Percentiles rank a stretch among this genome's conserved stretches.
Conservation (phyloP, 2,113 vertebrate genomes). For the Stegastes partitus region DNA sequence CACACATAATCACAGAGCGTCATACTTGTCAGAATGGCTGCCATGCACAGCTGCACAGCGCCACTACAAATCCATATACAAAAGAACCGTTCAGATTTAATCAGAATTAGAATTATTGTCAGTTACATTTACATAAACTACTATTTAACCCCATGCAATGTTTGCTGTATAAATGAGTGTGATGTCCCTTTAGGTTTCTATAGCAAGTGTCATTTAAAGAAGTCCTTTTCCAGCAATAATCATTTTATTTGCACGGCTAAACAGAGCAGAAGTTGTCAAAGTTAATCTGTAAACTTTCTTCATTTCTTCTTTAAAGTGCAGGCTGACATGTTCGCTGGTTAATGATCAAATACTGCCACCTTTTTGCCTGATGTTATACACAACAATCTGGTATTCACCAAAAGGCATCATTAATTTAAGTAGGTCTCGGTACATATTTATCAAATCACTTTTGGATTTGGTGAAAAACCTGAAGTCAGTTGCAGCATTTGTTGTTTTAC, state of each 20-base stretch:
- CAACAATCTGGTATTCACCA: background rate
- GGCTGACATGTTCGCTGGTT: background rate
- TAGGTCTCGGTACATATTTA: background rate
- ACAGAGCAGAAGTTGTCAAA: background rate
- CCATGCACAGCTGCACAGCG: background rate
- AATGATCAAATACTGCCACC: background rate
- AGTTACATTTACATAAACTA: background rate
- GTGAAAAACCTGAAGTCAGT: no score
- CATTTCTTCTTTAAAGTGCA: background rate
- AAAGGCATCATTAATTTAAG: background rate
- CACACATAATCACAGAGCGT: background rate
- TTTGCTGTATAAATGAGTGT: background rate
- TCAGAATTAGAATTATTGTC: background rate
- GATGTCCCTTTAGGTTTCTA: background rate
- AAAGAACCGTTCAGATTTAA: background rate
- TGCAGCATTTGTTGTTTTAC: background rate
- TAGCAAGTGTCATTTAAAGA: background rate
- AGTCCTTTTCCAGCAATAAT: background rate
- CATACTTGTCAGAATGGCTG: conserved; percentile 4
- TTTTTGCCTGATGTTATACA: background rate
- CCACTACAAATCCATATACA: background rate
- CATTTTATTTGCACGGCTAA: background rate
- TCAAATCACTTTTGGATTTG: background rate
- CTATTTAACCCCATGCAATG: background rate
- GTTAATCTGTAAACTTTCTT: background rate